phyloP scores from a whole-genome alignment of 2,888 invertebrate genomes.

The Allacma fusca region DNA sequence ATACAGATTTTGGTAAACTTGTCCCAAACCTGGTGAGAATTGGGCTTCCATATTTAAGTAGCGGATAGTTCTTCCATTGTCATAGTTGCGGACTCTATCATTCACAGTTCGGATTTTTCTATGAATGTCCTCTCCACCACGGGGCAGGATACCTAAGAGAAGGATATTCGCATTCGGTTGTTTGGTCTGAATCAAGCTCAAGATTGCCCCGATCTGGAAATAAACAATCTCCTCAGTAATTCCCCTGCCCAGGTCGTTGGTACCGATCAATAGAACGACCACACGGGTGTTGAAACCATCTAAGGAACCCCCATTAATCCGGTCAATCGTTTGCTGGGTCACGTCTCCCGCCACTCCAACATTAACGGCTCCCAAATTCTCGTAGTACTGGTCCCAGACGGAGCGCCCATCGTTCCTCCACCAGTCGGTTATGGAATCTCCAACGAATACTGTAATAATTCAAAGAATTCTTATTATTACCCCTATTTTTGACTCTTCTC shows the following conservation, averaged over 20 bases:
- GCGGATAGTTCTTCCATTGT: constrained; percentile 34
- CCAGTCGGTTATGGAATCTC: constrained; percentile 49
- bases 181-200: constrained; percentile 33
- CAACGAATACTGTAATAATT: constrained; percentile 43
- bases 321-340: constrained; percentile 39
- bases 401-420: constrained; percentile 30
- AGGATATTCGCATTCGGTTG: constrained; percentile 44
- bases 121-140: constrained; percentile 39
- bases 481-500: no score
- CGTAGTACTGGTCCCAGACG: constrained; percentile 47
- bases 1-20: constrained; percentile 37
- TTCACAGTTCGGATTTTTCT: constrained; percentile 42
- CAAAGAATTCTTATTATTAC: neutral
- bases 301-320: constrained; percentile 44
- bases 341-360: constrained; percentile 38
- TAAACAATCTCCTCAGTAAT: neutral
- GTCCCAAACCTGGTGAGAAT: constrained; percentile 42
- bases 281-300: constrained; percentile 39
- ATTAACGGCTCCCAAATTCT: constrained; percentile 40
- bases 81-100: constrained; percentile 8
- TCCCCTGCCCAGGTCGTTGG: constrained; percentile 43
- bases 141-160: constrained; percentile 49
- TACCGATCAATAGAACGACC: constrained; percentile 47
- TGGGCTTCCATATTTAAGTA: constrained; percentile 47
- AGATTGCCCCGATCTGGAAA: constrained; percentile 40